Evolutionary conservation across 2,888 invertebrate species (phyloP).

Genomic region (Elysia crispata): DNA sequence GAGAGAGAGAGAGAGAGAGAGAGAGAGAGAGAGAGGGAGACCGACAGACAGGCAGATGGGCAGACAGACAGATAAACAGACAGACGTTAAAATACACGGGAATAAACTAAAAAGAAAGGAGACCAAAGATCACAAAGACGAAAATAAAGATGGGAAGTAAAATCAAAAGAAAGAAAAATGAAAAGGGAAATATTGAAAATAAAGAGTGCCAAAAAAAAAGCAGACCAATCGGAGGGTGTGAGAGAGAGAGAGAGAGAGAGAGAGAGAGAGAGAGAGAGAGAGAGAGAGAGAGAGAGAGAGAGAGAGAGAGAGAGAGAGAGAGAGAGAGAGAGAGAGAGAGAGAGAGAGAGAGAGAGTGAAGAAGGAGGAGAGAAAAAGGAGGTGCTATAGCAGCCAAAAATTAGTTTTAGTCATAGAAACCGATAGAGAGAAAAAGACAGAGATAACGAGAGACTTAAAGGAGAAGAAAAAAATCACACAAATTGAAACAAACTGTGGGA

Average conservation of each 20-base stretch:
- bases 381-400: not conserved
- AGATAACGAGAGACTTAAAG: too few species aligned
- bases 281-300: conserved; percentile 40
- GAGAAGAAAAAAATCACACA: too few species aligned
- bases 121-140: too few species aligned
- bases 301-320: conserved; percentile 43
- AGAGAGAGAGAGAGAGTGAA: conserved; percentile 1
- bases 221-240: not conserved
- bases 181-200: not conserved
- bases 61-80: conserved; percentile 35
- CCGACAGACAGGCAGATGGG: not conserved
- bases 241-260: too few species aligned
- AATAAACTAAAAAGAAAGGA: too few species aligned
- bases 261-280: conserved; percentile 33
- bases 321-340: conserved; percentile 14
- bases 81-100: too few species aligned
- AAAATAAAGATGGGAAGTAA: too few species aligned
- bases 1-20: not conserved
- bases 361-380: not conserved
- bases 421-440: too few species aligned
- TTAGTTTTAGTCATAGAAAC: not conserved
- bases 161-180: not conserved
- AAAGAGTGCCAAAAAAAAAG: not conserved
- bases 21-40: too few species aligned
- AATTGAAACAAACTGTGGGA: too few species aligned